Base-by-base conservation (phyloP, 2,797 vertebrate genomes). In the Eidolon dupreanum region DNA sequence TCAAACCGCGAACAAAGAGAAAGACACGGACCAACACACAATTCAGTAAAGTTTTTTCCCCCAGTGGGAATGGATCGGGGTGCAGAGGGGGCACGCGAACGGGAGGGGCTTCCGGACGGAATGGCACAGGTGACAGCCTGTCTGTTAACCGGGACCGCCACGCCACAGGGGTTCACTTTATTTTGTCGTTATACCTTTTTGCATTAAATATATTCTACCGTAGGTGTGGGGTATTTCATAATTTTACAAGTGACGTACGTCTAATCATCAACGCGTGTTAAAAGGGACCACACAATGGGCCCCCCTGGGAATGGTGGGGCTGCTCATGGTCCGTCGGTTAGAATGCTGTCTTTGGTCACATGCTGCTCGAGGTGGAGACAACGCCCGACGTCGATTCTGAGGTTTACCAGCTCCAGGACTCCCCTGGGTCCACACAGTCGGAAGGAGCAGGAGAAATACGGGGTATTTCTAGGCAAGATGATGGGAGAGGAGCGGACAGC, bases 361-460 rank as follows among this genome's bases (percentile, higher is more conserved):
- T 0, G 15, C 43, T 78, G 51, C 19, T 43, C 17, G 26, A 36
- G 57, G 55, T 4, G 6, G 22, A n/a, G 59, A 70, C 3, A n/a
- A 3, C 5, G 55, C 46, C 66, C 26, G 6, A 5, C 20, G 68
- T 53, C 5, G 2, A 33, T 59, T 65, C 70, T 65, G 38, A 15
- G 10, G 5, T 26, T 38, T 46, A 38, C 8, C 26, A 15, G 53
- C 55, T 63, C 20, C 17, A 3, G 1, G 43, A 31, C 31, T 41
- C 49, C 38, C 10, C 0, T 3, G 4, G 61, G 15, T 3, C 1
- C 70, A 61, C 15, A 1, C 0, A 0, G 20, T 24, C 11, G 2
- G 53, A 33, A 33, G 22, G 68, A 24, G n/a, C 4, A 57, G 12
- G 7, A 68, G 33, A 51, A 41, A 49, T 36, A 46, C 8, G 33